phyloP scores from a whole-genome alignment of 2,797 vertebrate genomes.

The Moxostoma hubbsi region DNA sequence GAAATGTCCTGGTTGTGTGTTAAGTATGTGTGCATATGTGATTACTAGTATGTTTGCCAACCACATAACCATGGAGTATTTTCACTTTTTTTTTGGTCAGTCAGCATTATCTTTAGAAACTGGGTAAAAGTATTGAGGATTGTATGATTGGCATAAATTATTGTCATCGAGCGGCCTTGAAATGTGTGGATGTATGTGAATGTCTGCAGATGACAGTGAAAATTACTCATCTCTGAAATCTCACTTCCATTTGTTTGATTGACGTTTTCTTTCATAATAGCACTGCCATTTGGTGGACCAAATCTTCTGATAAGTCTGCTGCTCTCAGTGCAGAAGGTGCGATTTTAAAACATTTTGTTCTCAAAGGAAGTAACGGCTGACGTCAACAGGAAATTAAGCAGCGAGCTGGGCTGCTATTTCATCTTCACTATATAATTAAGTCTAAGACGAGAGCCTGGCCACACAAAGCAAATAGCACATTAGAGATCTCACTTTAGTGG shows the following conservation, averaged over 20 bases:
- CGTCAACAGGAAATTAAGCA: conserved; percentile 72
- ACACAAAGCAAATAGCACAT: conserved; percentile 14
- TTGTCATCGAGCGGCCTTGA: neutral
- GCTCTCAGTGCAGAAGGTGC: conserved; percentile 48
- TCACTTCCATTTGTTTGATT: conserved; percentile 39
- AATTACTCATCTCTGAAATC: conserved; percentile 40
- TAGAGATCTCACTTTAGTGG: conserved; percentile 18
- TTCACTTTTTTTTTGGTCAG: neutral
- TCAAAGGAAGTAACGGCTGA: conserved; percentile 67
- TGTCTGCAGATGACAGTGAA: conserved; percentile 28
- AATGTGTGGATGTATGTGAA: neutral
- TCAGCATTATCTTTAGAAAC: neutral
- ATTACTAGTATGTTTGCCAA: neutral
- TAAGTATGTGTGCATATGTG: neutral
- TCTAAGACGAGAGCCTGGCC: conserved; percentile 70
- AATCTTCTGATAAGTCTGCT: conserved; percentile 45
- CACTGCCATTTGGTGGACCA: conserved; percentile 49
- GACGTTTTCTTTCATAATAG: conserved; percentile 47
- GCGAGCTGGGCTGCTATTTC: conserved; percentile 69
- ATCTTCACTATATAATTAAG: conserved; percentile 75
- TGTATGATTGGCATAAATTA: too few species aligned
- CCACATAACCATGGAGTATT: neutral
- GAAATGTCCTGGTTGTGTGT: conserved; percentile 3
- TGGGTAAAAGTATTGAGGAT: too few species aligned
- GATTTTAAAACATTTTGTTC: conserved; percentile 53